Evolutionary conservation across 2,797 vertebrate species (phyloP), one percentile per base, ranked within the genome.

Genomic region (Xenopus petersii): DNA sequence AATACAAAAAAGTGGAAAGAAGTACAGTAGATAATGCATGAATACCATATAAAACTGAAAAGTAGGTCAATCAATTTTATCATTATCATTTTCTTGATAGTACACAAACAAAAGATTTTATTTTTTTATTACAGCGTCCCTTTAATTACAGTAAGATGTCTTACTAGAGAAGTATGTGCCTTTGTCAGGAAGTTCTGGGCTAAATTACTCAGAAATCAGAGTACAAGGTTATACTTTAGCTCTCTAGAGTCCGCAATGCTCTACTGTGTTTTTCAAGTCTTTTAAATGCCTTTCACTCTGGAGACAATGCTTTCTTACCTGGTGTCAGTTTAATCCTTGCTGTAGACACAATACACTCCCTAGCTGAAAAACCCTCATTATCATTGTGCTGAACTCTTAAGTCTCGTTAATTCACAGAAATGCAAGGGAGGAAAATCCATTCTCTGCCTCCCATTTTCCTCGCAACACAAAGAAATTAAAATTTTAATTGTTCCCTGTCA

Each of bases 401-500:
- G 47, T 59, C 48, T 26, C 36, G 59, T 71, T 71, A 63, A 71
- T 71, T 48, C 47, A 71, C 24, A 71, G 48, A 63, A 71, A n/a
- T 16, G 49, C 10, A 36, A 68, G 15, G 42, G 11, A 36, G 12
- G 12, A 26, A 51, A 71, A 71, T 51, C 24, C 47, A 63, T 63
- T 46, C 46, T 51, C 36, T 17, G 24, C 69, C 42, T 30, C 49
- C 67, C n/a, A n/a, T 16, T 49, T 5, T 24, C 58, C 58, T 16
- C 3, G 30, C 13, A n/a, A 16, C 49, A 59, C 30, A 58, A 62
- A 60, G 59, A 46, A 63, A 71, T 71, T 54, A 71, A 30, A 54
- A 12, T 51, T 71, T 63, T 51, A 71, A 71, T 71, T 71, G 70
- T 63, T 54, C 69, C 56, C 46, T 62, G 59, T 71, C 69, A 62